Evolutionary conservation across 2,797 vertebrate genomes (phyloP), one percentile per base, ranked within the genome.

Genomic region (Pangasius larnaudii): DNA sequence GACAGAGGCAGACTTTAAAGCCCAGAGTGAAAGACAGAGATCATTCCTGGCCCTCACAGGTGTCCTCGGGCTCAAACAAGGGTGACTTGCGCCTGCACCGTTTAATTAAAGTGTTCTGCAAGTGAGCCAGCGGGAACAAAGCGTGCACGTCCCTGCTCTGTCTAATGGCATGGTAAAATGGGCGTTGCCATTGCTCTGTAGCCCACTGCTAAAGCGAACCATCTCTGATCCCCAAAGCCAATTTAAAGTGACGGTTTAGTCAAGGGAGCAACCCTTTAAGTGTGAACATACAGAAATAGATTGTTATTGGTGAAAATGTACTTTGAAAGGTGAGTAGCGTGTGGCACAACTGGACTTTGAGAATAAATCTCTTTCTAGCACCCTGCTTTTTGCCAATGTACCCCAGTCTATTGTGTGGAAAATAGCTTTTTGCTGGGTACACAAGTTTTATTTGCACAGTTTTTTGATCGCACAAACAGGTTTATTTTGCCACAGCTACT

Each of bases 91-190:
- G 65, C 2, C 51, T 11, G 24, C 1, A 11, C 11, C 19, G 1
- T 88, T 85, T 88, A 90, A 90, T 91, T 89, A 90, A 91, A 90
- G 85, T 69, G 46, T 88, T 91, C 63, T 83, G 74, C 85, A 85
- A 67, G 75, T 87, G 88, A 91, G 61, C 53, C 59, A 51, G 24
- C 71, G 16, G 71, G 87, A 90, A 86, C 87, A 89, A 84, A 84
- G 67, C 42, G 30, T 3, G 24, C 79, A 63, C 46, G 71, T 84
- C 78, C 71, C 87, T 46, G 56, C 49, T 75, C 8, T 71, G 49
- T 74, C 42, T 89, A 90, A 89, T 88, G 90, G 69, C 72, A 84
- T 86, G 80, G 74, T 84, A 84, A 88, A 85, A 81, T 79, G 79
- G 79, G 42, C 79, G 8, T 27, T 16, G 79, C 36, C 79, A 16